Percentiles rank a stretch among this genome's conserved stretches.
Conservation (phyloP, 2,888 invertebrate species). For the Tachina fera region DNA sequence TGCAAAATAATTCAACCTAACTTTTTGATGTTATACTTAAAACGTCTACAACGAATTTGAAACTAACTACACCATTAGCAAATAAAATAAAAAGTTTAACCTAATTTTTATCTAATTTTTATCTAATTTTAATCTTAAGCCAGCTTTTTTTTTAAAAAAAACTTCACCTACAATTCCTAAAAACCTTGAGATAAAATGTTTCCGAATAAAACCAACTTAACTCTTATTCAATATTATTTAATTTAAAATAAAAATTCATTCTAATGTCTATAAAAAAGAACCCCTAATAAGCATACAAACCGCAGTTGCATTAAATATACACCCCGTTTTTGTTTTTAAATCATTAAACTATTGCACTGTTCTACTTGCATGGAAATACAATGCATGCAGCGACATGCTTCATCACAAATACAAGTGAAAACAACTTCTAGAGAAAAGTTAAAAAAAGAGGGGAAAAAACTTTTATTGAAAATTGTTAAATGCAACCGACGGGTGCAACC, state of each 20-base stretch:
- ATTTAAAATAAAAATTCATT: too few species aligned
- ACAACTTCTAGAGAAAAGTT: background rate
- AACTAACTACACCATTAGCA: background rate
- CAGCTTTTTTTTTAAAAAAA: too few species aligned
- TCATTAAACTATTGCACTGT: slow-evolving; percentile 34
- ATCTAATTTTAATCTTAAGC: too few species aligned
- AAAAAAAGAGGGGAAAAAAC: slow-evolving; percentile 27
- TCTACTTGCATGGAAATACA: slow-evolving; percentile 52
- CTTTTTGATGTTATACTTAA: background rate
- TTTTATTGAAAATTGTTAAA: slow-evolving; percentile 71
- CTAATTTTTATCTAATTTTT: too few species aligned
- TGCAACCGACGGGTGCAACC: slow-evolving; percentile 70
- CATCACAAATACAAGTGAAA: slow-evolving; percentile 36
- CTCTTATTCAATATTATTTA: too few species aligned
- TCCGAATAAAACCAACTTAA: too few species aligned
- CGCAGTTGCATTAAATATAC: background rate
- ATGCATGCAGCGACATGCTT: slow-evolving; percentile 61
- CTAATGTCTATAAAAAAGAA: too few species aligned
- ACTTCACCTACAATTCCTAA: too few species aligned
- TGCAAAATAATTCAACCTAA: slow-evolving; percentile 30
- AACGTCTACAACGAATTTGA: background rate
- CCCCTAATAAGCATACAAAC: background rate
- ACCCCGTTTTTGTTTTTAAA: background rate
- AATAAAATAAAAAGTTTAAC: background rate
- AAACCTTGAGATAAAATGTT: too few species aligned